A percentile compares a stretch with the other conserved stretches of the same genome.
Evolutionary conservation across 2,797 vertebrate species (phyloP).

Genomic region (Echiichthys vipera): DNA sequence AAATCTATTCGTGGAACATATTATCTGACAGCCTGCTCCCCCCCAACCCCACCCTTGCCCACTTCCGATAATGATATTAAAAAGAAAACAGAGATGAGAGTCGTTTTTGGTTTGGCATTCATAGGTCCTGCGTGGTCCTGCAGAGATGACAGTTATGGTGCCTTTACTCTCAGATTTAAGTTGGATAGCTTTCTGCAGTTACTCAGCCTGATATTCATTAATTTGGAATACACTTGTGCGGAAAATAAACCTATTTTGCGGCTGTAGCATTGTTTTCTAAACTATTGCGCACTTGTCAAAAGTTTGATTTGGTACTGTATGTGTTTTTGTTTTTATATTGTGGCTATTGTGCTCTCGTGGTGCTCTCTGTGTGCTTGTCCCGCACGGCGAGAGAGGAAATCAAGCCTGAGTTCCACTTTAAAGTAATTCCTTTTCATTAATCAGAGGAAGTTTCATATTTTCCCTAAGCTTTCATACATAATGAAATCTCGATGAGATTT

Average conservation of each 20-base stretch:
- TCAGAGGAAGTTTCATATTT: background rate
- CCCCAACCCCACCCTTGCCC: constrained; percentile 2
- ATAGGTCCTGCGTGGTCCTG: background rate
- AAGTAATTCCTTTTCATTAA: background rate
- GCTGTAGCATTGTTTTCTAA: background rate
- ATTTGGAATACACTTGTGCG: background rate
- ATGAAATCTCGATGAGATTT: background rate
- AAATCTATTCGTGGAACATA: constrained; percentile 79
- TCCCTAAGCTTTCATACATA: background rate
- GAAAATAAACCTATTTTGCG: background rate
- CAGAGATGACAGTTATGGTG: background rate
- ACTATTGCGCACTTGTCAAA: background rate
- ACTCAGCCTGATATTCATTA: background rate
- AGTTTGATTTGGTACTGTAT: too few relatives aligned
- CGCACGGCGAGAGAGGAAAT: background rate
- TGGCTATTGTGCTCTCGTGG: background rate
- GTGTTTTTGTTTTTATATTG: background rate
- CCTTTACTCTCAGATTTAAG: background rate
- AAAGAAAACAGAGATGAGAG: constrained; percentile 12
- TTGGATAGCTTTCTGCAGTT: background rate
- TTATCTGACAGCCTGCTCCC: constrained; percentile 69
- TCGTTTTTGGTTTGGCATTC: constrained; percentile 25
- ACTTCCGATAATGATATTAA: constrained; percentile 39
- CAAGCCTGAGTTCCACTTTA: background rate
- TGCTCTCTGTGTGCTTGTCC: background rate